These are phyloP conservation scores for Diplazon laetatorius DNA, from an alignment of 2,888 invertebrate species.

Conservation along the genomic window DNA sequence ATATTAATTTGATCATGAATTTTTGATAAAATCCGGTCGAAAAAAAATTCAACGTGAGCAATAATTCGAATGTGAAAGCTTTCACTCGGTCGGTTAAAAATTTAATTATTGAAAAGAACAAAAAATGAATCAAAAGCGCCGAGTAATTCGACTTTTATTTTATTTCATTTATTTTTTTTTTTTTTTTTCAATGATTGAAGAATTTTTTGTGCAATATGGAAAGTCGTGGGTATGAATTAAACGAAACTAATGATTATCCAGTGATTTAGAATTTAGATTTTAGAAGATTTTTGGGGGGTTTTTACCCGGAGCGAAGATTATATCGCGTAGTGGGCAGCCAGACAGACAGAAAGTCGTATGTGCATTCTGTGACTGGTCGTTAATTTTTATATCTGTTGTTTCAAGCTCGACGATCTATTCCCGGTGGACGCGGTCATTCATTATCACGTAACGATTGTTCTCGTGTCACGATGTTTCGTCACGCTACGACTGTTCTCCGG, in stretches of 20 bases:
- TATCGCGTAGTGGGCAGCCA: not conserved
- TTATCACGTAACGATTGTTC: constrained; percentile 61
- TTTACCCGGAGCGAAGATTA: constrained; percentile 19
- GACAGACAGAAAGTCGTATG: not conserved
- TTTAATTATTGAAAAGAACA: too few species aligned
- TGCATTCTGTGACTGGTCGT: constrained; percentile 18
- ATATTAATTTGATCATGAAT: not conserved
- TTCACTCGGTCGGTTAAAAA: too few species aligned
- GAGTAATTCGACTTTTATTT: too few species aligned
- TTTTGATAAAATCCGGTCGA: constrained; percentile 1
- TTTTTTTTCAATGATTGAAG: too few species aligned
- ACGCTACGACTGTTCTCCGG: constrained; percentile 41
- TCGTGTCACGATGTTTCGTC: constrained; percentile 48
- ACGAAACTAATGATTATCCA: not conserved
- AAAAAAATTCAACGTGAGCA: constrained; percentile 4
- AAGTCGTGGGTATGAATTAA: not conserved
- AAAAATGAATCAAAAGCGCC: too few species aligned
- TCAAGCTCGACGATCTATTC: constrained; percentile 48
- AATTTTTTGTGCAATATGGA: not conserved
- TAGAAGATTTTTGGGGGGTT: constrained; percentile 9
- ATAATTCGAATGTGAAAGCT: too few species aligned
- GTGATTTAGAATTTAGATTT: constrained; percentile 23
- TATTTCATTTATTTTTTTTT: too few species aligned
- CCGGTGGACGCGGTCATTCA: constrained; percentile 57
- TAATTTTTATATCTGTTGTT: constrained; percentile 35